These are phyloP conservation scores for Listrodromus nycthemerus DNA, from an alignment of 2,888 invertebrate species.

Conservation along the genomic window DNA sequence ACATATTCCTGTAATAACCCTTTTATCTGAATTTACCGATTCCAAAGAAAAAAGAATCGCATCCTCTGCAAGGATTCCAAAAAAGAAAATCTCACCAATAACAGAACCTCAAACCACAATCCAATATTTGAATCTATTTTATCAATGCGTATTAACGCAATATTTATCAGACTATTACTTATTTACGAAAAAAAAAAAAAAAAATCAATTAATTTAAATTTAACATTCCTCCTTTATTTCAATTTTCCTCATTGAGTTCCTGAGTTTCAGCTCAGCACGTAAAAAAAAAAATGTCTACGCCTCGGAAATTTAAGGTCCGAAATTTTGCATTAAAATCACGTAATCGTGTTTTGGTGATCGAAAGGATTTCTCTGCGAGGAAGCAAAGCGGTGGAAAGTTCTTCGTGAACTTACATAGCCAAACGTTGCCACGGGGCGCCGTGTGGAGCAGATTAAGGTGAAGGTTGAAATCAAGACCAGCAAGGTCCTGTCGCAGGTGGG, in stretches of 20 bases:
- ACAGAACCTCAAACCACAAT: background rate
- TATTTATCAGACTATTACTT: too few species aligned
- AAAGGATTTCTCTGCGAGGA: background rate
- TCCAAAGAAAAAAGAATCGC: background rate
- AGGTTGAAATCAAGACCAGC: slow-evolving; percentile 86
- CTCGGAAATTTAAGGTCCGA: too few species aligned
- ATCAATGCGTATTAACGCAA: too few species aligned
- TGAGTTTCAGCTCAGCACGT: too few species aligned
- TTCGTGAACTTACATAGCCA: slow-evolving; percentile 86
- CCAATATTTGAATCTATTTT: too few species aligned
- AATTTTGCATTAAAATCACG: too few species aligned
- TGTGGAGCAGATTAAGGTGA: slow-evolving; percentile 85
- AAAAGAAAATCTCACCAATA: background rate
- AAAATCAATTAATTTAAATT: too few species aligned
- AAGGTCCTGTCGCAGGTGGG: slow-evolving; percentile 86
- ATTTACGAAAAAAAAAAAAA: too few species aligned
- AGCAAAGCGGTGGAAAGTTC: background rate
- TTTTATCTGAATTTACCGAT: background rate
- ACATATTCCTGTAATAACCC: background rate
- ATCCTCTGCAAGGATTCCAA: background rate
- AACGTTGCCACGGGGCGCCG: slow-evolving; percentile 86
- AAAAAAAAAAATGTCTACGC: too few species aligned
- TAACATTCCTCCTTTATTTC: too few species aligned
- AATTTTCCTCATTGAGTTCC: too few species aligned
- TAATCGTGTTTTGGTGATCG: too few species aligned